Percentiles rank a stretch among this genome's conserved stretches.
Conservation (phyloP, 2,888 invertebrate species). For the Allophyes oxyacanthae region DNA sequence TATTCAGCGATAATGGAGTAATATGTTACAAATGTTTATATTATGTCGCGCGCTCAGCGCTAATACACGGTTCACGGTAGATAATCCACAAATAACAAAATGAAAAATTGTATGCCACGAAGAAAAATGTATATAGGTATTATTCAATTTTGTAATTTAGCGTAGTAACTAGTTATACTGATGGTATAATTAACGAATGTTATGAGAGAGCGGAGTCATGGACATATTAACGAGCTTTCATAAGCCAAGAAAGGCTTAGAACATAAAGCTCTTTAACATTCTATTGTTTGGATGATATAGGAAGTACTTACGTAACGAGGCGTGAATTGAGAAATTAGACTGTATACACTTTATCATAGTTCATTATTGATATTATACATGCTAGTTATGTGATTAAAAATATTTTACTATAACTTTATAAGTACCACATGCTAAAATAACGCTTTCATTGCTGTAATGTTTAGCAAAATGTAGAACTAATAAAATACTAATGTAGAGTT, state of each 20-base stretch:
- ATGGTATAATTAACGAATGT: constrained; percentile 23
- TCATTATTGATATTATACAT: no score
- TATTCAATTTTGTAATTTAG: neutral
- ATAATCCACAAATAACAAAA: constrained; percentile 61
- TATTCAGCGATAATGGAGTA: constrained; percentile 78
- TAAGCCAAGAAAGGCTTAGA: constrained; percentile 22
- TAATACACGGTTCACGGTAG: constrained; percentile 72
- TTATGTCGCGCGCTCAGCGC: constrained; percentile 71
- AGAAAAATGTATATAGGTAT: neutral
- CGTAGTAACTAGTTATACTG: constrained; percentile 2
- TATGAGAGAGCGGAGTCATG: constrained; percentile 14
- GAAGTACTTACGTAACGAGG: constrained; percentile 17
- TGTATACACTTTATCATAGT: no score
- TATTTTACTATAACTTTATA: no score
- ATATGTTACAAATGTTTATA: constrained; percentile 79
- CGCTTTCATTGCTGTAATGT: neutral
- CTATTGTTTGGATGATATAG: constrained; percentile 41
- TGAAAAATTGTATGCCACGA: constrained; percentile 40
- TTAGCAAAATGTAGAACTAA: neutral
- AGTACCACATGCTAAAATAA: neutral
- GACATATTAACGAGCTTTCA: constrained; percentile 30
- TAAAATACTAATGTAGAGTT: constrained; percentile 21
- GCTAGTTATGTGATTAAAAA: no score
- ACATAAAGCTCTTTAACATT: constrained; percentile 17
- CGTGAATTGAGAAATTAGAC: constrained; percentile 13